These are phyloP conservation scores for Syndactyla subalaris DNA, from an alignment of 2,797 vertebrate species.

Conservation along the genomic window DNA sequence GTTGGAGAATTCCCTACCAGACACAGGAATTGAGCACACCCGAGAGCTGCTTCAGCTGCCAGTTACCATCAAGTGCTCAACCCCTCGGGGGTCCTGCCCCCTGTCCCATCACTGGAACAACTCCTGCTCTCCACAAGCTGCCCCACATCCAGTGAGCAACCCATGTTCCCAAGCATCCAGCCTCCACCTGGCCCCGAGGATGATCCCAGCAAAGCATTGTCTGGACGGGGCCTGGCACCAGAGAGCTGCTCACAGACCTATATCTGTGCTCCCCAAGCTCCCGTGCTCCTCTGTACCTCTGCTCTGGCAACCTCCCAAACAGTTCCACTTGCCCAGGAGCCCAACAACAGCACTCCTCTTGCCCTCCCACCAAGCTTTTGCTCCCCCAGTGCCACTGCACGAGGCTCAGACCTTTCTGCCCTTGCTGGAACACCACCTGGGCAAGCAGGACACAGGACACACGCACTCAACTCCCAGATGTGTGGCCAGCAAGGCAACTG, in stretches of 20 bases:
- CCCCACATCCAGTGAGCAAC: fast-evolving
- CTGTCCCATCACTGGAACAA: background rate
- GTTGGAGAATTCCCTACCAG: background rate
- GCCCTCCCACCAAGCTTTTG: background rate
- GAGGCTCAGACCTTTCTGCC: background rate
- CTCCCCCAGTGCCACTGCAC: fast-evolving
- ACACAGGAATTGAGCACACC: fast-evolving
- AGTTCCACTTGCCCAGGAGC: background rate
- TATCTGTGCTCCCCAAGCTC: background rate
- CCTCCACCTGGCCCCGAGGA: fast-evolving
- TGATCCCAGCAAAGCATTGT: fast-evolving
- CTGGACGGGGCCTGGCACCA: fast-evolving
- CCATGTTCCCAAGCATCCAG: fast-evolving
- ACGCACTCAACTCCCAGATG: fast-evolving
- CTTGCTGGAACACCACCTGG: too few species aligned
- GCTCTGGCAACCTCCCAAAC: background rate
- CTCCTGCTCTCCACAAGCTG: background rate
- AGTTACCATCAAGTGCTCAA: fast-evolving
- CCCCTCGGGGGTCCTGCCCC: fast-evolving
- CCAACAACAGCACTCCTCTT: background rate
- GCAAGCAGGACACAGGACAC: fast-evolving
- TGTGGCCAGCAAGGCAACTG: background rate
- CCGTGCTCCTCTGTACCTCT: fast-evolving
- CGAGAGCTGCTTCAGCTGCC: fast-evolving
- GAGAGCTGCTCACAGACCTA: fast-evolving